These are phyloP conservation scores for Panagrolaimus sp. DNA, from an alignment of 1,140 invertebrate species.

Conservation along the genomic window DNA sequence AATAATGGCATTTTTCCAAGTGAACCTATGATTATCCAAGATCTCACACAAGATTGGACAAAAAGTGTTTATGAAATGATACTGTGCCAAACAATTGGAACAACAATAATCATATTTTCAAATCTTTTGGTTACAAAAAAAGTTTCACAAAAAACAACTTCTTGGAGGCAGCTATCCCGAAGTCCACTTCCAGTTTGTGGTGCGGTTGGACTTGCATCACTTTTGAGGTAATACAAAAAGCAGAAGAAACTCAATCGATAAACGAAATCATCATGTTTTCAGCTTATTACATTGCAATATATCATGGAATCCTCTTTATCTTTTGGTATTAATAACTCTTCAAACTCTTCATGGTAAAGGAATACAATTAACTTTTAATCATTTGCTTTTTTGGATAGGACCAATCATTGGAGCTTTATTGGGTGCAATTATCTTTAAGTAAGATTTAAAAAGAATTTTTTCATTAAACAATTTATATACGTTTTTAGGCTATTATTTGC, in stretches of 20 bases:
- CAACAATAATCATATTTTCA: slow-evolving; percentile 16
- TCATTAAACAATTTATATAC: neutral
- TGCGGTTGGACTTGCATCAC: slow-evolving; percentile 19
- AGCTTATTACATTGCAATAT: slow-evolving; percentile 29
- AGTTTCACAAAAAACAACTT: slow-evolving; percentile 4
- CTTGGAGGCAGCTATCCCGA: slow-evolving; percentile 9
- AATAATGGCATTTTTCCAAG: slow-evolving; percentile 13
- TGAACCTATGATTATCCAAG: slow-evolving; percentile 21
- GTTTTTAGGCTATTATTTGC: slow-evolving; percentile 17
- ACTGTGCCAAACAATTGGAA: slow-evolving; percentile 29
- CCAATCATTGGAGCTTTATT: slow-evolving; percentile 24
- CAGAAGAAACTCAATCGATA: neutral
- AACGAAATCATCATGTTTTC: neutral
- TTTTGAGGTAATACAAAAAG: slow-evolving; percentile 17
- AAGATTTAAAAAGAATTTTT: neutral
- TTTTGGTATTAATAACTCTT: slow-evolving; percentile 2
- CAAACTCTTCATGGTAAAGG: slow-evolving; percentile 19
- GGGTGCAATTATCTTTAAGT: slow-evolving; percentile 12
- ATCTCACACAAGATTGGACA: slow-evolving; percentile 23
- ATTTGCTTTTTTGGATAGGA: slow-evolving; percentile 26
- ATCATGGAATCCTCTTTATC: slow-evolving; percentile 25
- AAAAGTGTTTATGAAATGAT: slow-evolving; percentile 24
- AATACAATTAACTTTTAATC: slow-evolving; percentile 15
- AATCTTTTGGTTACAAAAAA: slow-evolving; percentile 19
- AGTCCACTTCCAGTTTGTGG: slow-evolving; percentile 21